A percentile compares a stretch with the other conserved stretches of the same genome.
These are phyloP conservation scores for Pseudochaenichthys georgianus DNA, from an alignment of 2,797 vertebrate genomes.

Conservation along the genomic window DNA sequence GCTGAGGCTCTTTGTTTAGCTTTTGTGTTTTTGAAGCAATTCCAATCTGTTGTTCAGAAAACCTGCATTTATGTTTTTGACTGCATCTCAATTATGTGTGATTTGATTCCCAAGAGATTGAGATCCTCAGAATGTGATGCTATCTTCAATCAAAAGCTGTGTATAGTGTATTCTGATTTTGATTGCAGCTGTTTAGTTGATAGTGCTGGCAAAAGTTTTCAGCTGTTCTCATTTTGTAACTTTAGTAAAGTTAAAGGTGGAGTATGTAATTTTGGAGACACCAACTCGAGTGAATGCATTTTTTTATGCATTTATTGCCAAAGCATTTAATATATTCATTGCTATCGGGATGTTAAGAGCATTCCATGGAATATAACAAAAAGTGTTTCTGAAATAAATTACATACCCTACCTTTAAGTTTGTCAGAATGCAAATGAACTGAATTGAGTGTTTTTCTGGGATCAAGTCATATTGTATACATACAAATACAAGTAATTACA, in stretches of 20 bases:
- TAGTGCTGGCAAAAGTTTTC: slow-evolving; percentile 9
- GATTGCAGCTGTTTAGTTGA: not conserved
- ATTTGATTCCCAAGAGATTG: slow-evolving; percentile 24
- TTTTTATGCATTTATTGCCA: too few species aligned
- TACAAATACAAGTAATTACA: not conserved
- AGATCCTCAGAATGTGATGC: not conserved
- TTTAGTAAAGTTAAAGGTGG: too few species aligned
- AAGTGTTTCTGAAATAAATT: too few species aligned
- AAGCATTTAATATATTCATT: too few species aligned
- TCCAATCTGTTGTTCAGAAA: slow-evolving; percentile 33
- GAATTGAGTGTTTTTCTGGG: not conserved
- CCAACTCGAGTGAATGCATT: not conserved
- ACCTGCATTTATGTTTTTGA: slow-evolving; percentile 27
- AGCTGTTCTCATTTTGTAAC: not conserved
- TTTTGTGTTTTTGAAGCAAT: slow-evolving; percentile 33
- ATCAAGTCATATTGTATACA: not conserved
- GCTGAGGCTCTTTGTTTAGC: slow-evolving; percentile 11
- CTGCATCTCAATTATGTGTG: slow-evolving; percentile 28
- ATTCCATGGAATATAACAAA: too few species aligned
- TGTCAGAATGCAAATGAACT: not conserved
- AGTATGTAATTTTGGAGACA: too few species aligned
- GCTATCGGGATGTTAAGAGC: too few species aligned
- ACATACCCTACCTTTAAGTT: not conserved
- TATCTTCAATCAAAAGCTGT: slow-evolving; percentile 26
- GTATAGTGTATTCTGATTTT: slow-evolving; percentile 15